phyloP scores from a whole-genome alignment of 2,113 vertebrate genomes.

The Cavia aperea region DNA sequence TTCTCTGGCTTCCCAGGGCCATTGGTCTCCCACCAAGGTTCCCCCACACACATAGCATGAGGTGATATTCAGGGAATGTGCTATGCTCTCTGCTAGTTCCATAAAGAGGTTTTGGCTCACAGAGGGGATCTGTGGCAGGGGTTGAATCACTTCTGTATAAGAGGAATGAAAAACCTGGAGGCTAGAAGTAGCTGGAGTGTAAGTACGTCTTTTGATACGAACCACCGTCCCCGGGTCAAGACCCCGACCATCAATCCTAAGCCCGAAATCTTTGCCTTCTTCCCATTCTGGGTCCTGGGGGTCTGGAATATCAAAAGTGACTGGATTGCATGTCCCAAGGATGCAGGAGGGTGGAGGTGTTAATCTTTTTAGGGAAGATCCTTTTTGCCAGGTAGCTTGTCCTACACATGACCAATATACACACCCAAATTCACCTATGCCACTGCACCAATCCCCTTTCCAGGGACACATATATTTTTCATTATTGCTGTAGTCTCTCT shows the following conservation, averaged over 20 bases:
- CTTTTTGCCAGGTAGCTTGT: neutral
- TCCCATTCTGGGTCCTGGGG: neutral
- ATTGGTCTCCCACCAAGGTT: neutral
- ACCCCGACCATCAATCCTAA: neutral
- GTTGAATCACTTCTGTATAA: neutral
- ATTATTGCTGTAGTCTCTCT: neutral
- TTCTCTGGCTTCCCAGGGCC: neutral
- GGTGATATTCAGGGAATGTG: neutral
- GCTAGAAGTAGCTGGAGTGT: neutral
- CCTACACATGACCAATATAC: neutral
- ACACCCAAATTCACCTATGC: neutral
- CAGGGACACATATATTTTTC: neutral
- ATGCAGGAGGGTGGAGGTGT: neutral
- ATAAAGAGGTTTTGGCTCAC: neutral
- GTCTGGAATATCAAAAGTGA: neutral
- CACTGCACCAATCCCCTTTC: neutral
- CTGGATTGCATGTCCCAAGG: neutral
- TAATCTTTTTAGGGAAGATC: neutral
- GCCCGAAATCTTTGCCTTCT: neutral
- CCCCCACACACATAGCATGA: neutral
- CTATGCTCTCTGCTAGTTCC: neutral
- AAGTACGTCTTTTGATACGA: neutral
- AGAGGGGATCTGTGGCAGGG: neutral
- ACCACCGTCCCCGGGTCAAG: neutral
- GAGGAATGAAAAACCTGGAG: neutral